A percentile compares a stretch with the other conserved stretches of the same genome.
Conservation (phyloP, 2,113 vertebrate genomes). For the Trogon melanurus region DNA sequence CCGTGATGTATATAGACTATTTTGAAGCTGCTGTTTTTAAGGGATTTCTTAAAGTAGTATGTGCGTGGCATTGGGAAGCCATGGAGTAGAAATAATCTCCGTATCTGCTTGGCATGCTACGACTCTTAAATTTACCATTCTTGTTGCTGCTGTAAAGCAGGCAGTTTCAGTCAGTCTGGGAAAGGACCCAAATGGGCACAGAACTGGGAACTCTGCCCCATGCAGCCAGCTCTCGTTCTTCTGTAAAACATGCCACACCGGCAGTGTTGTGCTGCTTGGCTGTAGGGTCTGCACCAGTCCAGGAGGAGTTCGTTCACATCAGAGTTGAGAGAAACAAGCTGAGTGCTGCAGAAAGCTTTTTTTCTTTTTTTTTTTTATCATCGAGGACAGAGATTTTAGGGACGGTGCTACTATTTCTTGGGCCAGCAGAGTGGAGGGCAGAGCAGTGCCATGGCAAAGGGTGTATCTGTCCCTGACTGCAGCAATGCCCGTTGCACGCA, state of each 20-base stretch:
- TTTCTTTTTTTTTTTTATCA: too few relatives aligned
- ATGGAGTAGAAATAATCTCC: not conserved
- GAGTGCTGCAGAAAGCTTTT: not conserved
- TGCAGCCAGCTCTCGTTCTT: not conserved
- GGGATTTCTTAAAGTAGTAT: not conserved
- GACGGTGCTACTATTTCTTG: not conserved
- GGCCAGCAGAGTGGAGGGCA: not conserved
- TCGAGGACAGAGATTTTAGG: not conserved
- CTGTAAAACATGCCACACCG: not conserved
- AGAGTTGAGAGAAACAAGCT: not conserved
- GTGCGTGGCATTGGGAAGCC: not conserved
- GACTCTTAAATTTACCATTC: not conserved
- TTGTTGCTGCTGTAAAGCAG: accelerated
- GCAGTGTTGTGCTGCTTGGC: not conserved
- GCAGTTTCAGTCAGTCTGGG: not conserved
- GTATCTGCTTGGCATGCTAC: not conserved
- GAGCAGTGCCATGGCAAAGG: accelerated
- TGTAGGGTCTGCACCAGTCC: not conserved
- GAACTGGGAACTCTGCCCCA: not conserved
- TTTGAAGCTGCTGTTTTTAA: not conserved
- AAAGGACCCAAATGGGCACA: not conserved
- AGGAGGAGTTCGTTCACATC: accelerated
- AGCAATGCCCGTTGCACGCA: not conserved
- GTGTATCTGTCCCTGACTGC: too few relatives aligned
- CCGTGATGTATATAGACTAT: not conserved